Conservation (phyloP, 2,113 vertebrate genomes). For the Nothobranchius furzeri region DNA sequence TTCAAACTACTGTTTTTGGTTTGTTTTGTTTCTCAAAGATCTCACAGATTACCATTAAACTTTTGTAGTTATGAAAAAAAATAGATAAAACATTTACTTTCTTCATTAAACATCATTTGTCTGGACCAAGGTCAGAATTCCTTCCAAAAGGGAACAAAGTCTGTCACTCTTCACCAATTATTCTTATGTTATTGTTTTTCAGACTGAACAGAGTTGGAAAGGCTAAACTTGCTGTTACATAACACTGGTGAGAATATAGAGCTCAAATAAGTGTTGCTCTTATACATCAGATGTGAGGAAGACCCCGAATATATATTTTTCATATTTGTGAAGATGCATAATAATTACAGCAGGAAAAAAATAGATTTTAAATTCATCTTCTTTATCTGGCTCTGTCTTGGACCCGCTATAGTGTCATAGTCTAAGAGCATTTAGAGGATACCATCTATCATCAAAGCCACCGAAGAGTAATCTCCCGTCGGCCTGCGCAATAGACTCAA, state of each 20-base stretch:
- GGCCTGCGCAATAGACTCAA: conserved; percentile 19
- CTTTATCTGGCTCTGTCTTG: conserved; percentile 23
- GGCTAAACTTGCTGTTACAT: background rate
- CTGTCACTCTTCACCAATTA: background rate
- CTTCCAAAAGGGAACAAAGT: background rate
- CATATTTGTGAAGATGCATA: conserved; percentile 17
- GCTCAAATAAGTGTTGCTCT: conserved; percentile 26
- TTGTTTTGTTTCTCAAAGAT: too few species aligned
- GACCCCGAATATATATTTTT: conserved; percentile 23
- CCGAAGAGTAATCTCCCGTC: conserved; percentile 33
- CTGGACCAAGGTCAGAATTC: too few species aligned
- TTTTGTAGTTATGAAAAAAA: too few species aligned
- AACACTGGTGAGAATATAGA: conserved; percentile 19
- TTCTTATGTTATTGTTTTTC: background rate
- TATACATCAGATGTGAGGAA: background rate
- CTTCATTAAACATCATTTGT: too few species aligned
- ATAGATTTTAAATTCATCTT: conserved; percentile 38
- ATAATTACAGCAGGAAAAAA: conserved; percentile 31
- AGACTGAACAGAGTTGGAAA: too few species aligned
- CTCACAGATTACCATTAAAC: too few species aligned
- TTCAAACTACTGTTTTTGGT: too few species aligned
- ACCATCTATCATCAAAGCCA: conserved; percentile 54
- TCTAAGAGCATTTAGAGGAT: conserved; percentile 34
- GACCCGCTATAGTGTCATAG: background rate
- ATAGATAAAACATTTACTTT: too few species aligned